A percentile compares a stretch with the other conserved stretches of the same genome.
phyloP scores from a whole-genome alignment of 2,888 invertebrate genomes.

The Podotricha telesiphe region DNA sequence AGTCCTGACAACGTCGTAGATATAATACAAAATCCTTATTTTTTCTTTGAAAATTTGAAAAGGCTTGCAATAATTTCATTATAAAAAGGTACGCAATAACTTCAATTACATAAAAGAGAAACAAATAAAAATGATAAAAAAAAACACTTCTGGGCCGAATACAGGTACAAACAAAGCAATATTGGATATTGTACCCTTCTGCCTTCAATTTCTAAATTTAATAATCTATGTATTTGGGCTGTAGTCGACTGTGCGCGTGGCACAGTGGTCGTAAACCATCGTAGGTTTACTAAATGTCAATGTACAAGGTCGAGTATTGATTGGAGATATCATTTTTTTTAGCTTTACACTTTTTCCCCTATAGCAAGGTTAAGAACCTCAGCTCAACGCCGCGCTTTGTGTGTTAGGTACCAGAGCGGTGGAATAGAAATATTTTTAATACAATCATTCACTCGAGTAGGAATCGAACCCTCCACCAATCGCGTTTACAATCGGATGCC shows the following conservation, averaged over 20 bases:
- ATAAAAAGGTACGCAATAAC: slow-evolving; percentile 31
- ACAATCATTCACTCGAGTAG: background rate
- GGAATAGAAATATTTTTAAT: too few species aligned
- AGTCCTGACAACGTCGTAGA: background rate
- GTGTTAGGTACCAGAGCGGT: too few species aligned
- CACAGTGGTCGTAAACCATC: slow-evolving; percentile 62
- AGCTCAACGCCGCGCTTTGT: background rate
- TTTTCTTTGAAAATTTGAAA: slow-evolving; percentile 6
- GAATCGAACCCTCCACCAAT: background rate
- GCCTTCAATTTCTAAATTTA: slow-evolving; percentile 49
- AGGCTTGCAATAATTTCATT: slow-evolving; percentile 22
- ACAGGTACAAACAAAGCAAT: slow-evolving; percentile 37
- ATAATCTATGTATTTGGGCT: slow-evolving; percentile 49
- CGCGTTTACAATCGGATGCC: too few species aligned
- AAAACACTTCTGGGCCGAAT: slow-evolving; percentile 32
- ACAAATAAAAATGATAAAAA: slow-evolving; percentile 30
- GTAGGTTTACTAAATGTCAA: slow-evolving; percentile 70
- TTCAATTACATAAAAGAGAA: slow-evolving; percentile 23
- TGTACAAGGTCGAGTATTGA: slow-evolving; percentile 57
- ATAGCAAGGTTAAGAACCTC: too few species aligned
- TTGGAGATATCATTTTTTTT: slow-evolving; percentile 36
- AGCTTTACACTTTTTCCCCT: too few species aligned
- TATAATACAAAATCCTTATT: background rate
- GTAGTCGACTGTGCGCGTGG: slow-evolving; percentile 46
- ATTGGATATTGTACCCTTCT: slow-evolving; percentile 40